Evolutionary conservation across 2,113 vertebrate species (phyloP).

Genomic region (Mustelus asterias): DNA sequence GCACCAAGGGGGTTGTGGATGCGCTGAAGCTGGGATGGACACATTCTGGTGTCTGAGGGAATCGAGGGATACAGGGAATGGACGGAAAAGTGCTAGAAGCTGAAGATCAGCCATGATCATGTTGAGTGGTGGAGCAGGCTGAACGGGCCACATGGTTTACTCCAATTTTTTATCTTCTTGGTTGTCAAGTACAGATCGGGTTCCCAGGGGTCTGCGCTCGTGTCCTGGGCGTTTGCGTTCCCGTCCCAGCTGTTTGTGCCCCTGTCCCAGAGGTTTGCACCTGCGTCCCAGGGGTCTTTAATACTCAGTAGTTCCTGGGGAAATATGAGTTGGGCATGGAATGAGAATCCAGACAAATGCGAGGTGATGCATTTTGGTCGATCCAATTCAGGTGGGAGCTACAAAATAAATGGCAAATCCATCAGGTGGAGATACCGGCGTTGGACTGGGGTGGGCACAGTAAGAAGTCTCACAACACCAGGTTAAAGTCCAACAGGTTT

Average conservation of each 20-base stretch:
- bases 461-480: too few relatives aligned
- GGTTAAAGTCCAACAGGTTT: too few relatives aligned
- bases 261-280: neutral
- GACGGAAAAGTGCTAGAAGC: neutral
- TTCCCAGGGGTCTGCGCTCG: neutral
- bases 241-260: too few relatives aligned
- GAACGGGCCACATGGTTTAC: neutral
- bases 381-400: too few relatives aligned
- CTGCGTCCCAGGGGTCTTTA: neutral
- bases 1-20: too few relatives aligned
- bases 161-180: neutral
- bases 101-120: too few relatives aligned
- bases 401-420: too few relatives aligned
- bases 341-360: neutral
- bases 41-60: neutral
- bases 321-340: neutral
- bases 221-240: neutral
- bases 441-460: too few relatives aligned
- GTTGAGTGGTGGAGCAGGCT: neutral
- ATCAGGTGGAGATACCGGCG: too few relatives aligned
- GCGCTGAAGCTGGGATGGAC: neutral
- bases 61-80: neutral
- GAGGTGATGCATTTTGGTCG: too few relatives aligned
- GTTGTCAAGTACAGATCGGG: neutral
- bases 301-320: neutral